These are phyloP conservation scores for Sebastes flavidus DNA, from an alignment of 2,797 vertebrate genomes.

Conservation along the genomic window DNA sequence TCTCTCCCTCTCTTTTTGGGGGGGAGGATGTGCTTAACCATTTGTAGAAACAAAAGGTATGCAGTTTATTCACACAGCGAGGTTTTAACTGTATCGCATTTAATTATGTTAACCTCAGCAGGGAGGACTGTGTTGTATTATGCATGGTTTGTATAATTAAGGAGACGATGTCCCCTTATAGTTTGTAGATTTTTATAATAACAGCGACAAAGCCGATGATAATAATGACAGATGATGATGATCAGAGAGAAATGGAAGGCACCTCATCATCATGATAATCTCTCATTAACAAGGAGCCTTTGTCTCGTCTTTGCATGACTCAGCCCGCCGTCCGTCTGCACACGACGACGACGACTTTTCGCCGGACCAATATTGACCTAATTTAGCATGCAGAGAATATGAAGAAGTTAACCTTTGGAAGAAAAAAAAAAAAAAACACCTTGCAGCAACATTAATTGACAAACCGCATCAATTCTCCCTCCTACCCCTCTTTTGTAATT, in stretches of 20 bases:
- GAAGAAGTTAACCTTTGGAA: slow-evolving; percentile 87
- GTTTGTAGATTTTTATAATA: slow-evolving; percentile 21
- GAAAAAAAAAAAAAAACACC: slow-evolving; percentile 77
- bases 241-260: slow-evolving; percentile 4
- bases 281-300: slow-evolving; percentile 52
- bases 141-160: slow-evolving; percentile 18
- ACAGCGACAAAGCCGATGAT: not conserved
- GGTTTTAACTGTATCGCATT: slow-evolving; percentile 39
- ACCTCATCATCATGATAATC: slow-evolving; percentile 55
- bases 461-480: slow-evolving; percentile 87
- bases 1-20: not conserved
- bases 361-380: slow-evolving; percentile 81
- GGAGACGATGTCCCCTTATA: not conserved
- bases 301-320: slow-evolving; percentile 73
- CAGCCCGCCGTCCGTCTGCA: slow-evolving; percentile 68
- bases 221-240: not conserved
- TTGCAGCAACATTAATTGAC: slow-evolving; percentile 87
- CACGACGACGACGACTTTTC: slow-evolving; percentile 61
- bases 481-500: slow-evolving; percentile 84
- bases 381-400: slow-evolving; percentile 81
- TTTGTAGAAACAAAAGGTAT: slow-evolving; percentile 55
- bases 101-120: slow-evolving; percentile 40
- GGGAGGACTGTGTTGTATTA: slow-evolving; percentile 22
- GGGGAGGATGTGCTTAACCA: slow-evolving; percentile 14
- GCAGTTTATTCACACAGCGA: slow-evolving; percentile 53